Base-by-base conservation (phyloP, 2,113 vertebrate species). In the Petrocephalus microphthalmus region DNA sequence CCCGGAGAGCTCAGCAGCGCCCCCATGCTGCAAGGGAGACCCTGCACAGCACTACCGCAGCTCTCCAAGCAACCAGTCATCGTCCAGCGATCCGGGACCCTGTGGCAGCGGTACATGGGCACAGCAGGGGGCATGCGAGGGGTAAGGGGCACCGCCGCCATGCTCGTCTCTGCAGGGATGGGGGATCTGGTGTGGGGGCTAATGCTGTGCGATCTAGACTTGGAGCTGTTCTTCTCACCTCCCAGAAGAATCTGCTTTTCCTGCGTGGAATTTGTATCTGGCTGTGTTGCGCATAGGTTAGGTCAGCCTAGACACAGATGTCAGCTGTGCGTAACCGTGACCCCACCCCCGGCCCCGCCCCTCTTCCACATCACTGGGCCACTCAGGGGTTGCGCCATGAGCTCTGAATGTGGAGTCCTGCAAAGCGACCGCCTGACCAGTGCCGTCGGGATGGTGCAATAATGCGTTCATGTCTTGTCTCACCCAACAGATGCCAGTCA, bases 21-120 rank as follows among this genome's bases (percentile, higher is more conserved):
- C 89, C 67, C 89, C 78, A 7, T 94, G 93, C 91, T 93, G 91
- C 91, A 92, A 95, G 92, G 94, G 90, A 94, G 92, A 96, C 89
- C 93, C 57, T 90, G 78, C 52, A 92, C 94, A 96, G 87, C 94
- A 94, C 95, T 98, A 94, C 94, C 97, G 98, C 92, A 98, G 97
- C 92, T 99, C 98, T 29, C 98, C 98, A 0, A 99, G 98, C 95
- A 99, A 99, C 95, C 98, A 99, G 92, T 99, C 98, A 0, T 98
- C 98, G 29, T 99, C 98, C 93, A 99, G 98, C 25, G 98, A 99
- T 91, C 98, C 98, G 0, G 98, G 98, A 57, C 98, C 98, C 0
- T 96, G 97, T 0, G 96, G 96, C 54, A 98, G 97, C 85, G 93
- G 96, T 94, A 96, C 96, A 47, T 99, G 98, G 98, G 96, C 96